phyloP scores from a whole-genome alignment of 2,113 vertebrate species.

The Amphiprion percula region DNA sequence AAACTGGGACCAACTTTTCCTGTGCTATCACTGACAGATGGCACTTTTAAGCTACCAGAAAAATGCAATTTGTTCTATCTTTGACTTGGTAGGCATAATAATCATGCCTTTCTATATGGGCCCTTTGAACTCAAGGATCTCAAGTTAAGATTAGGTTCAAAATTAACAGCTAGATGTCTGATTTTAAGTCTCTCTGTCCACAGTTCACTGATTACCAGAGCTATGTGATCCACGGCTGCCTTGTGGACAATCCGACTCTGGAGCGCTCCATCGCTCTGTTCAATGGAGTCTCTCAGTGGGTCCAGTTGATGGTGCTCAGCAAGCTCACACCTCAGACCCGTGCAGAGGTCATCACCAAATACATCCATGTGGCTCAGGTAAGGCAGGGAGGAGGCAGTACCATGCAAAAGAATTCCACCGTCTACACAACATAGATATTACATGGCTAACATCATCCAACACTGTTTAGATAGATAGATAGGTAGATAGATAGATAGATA shows the following conservation, averaged over 20 bases:
- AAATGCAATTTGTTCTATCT: too few relatives aligned
- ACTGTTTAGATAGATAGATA: too few relatives aligned
- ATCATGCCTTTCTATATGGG: too few relatives aligned
- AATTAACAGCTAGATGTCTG: neutral
- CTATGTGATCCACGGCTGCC: constrained; percentile 94
- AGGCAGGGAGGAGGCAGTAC: neutral
- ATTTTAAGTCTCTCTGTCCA: neutral
- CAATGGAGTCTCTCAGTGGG: constrained; percentile 98
- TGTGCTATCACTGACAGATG: too few relatives aligned
- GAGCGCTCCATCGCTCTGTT: constrained; percentile 97
- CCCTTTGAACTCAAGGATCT: neutral
- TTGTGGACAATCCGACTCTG: constrained; percentile 95
- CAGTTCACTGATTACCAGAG: constrained; percentile 98
- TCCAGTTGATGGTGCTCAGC: constrained; percentile 98
- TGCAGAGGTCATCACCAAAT: constrained; percentile 96
- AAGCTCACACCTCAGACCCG: constrained; percentile 96
- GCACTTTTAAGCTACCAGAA: too few relatives aligned
- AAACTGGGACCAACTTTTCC: too few relatives aligned
- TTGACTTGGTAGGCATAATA: neutral
- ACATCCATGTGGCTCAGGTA: constrained; percentile 97
- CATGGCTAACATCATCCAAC: too few relatives aligned
- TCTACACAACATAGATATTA: neutral
- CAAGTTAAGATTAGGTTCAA: neutral
- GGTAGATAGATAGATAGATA: too few relatives aligned
- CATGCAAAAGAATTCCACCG: neutral